phyloP scores from a whole-genome alignment of 2,113 vertebrate species.

The Barbus barbus region DNA sequence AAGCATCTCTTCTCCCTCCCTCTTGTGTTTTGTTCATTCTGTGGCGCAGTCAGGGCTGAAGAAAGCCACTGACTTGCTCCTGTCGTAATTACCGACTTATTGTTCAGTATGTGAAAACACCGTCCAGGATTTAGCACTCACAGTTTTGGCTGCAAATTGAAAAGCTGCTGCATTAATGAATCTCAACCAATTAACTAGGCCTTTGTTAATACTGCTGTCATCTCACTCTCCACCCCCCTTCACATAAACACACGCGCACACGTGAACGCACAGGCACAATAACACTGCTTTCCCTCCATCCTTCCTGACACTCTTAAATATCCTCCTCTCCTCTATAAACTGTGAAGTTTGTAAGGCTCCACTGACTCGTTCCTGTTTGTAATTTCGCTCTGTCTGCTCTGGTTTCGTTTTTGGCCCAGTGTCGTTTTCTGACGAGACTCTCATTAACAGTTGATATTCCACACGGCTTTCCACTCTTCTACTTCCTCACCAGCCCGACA shows the following conservation, averaged over 20 bases:
- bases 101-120: slow-evolving; percentile 53
- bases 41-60: background rate
- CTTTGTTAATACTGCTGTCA: slow-evolving; percentile 46
- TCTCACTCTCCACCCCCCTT: slow-evolving; percentile 27
- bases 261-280: slow-evolving; percentile 13
- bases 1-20: slow-evolving; percentile 1
- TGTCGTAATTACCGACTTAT: slow-evolving; percentile 53
- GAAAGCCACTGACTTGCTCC: slow-evolving; percentile 43
- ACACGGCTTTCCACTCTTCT: background rate
- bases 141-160: slow-evolving; percentile 58
- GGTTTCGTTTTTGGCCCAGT: slow-evolving; percentile 3
- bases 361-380: slow-evolving; percentile 21
- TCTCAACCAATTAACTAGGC: slow-evolving; percentile 50
- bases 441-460: slow-evolving; percentile 1
- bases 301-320: slow-evolving; percentile 23
- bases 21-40: slow-evolving; percentile 26
- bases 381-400: background rate
- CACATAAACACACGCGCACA: slow-evolving; percentile 29
- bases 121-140: slow-evolving; percentile 48
- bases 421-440: slow-evolving; percentile 11
- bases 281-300: slow-evolving; percentile 18
- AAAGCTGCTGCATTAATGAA: slow-evolving; percentile 59
- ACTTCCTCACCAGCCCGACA: background rate
- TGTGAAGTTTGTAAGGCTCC: slow-evolving; percentile 2
- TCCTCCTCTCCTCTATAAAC: slow-evolving; percentile 5